A percentile compares a stretch with the other conserved stretches of the same genome.
phyloP scores from a whole-genome alignment of 2,888 invertebrate genomes.

The Schizotus pectinicornis region DNA sequence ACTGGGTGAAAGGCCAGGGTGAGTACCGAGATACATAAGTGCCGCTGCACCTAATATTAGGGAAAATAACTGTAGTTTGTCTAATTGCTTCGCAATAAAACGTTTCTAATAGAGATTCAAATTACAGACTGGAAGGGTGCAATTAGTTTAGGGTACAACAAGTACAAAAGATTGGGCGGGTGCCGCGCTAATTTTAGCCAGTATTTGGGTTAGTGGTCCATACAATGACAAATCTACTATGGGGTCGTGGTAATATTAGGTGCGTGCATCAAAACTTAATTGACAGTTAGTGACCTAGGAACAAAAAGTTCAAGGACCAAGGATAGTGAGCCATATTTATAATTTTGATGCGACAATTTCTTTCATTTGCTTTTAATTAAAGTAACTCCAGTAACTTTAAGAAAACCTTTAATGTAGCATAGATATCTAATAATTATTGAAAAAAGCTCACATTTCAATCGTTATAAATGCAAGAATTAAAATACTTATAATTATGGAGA shows the following conservation, averaged over 20 bases:
- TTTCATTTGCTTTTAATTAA: no score
- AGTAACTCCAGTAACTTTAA: no score
- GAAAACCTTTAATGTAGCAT: no score
- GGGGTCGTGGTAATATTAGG: slow-evolving; percentile 20
- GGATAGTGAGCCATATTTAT: background rate
- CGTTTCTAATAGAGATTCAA: slow-evolving; percentile 2
- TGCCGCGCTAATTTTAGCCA: slow-evolving; percentile 35
- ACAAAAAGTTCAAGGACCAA: slow-evolving; percentile 16
- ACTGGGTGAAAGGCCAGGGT: slow-evolving; percentile 52
- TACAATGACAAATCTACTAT: slow-evolving; percentile 33
- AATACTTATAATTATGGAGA: no score
- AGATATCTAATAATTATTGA: no score
- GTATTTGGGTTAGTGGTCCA: slow-evolving; percentile 46
- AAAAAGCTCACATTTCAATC: no score
- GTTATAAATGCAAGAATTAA: no score
- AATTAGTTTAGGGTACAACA: slow-evolving; percentile 16
- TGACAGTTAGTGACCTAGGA: slow-evolving; percentile 6
- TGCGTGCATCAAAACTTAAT: slow-evolving; percentile 17
- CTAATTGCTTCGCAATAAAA: background rate
- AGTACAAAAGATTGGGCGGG: slow-evolving; percentile 8
- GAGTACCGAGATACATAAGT: slow-evolving; percentile 37
- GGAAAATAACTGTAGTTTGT: background rate
- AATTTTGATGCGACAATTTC: no score
- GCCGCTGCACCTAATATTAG: background rate
- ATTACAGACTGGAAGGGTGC: background rate